These are phyloP conservation scores for Podabrus alpinus DNA, from an alignment of 2,888 invertebrate genomes.

Conservation along the genomic window DNA sequence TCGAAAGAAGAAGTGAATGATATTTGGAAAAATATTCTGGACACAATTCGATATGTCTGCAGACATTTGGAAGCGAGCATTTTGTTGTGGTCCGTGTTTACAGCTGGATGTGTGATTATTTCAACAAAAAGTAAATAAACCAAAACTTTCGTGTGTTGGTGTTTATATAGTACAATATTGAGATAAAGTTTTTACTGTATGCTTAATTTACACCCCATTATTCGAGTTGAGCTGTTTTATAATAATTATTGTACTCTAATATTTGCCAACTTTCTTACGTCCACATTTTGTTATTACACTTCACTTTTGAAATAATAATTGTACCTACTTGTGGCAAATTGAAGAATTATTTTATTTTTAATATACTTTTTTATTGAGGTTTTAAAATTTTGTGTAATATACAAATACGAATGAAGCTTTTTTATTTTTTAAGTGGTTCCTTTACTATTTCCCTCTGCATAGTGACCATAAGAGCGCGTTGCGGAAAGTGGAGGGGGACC, in stretches of 20 bases:
- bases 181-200: neutral
- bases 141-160: neutral
- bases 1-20: conserved; percentile 49
- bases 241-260: neutral
- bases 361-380: conserved; percentile 21
- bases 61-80: conserved; percentile 59
- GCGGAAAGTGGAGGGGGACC: too few relatives aligned
- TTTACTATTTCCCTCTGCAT: too few relatives aligned
- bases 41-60: conserved; percentile 56
- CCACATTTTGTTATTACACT: neutral
- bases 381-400: conserved; percentile 18
- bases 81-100: conserved; percentile 61
- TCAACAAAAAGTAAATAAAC: conserved; percentile 39
- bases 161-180: neutral
- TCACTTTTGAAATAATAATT: neutral
- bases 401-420: conserved; percentile 5
- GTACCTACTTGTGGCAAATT: conserved; percentile 4
- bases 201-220: neutral
- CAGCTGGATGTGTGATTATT: conserved; percentile 62
- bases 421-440: too few relatives aligned
- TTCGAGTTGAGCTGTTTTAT: neutral
- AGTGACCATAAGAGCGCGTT: too few relatives aligned
- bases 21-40: conserved; percentile 56
- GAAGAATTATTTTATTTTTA: conserved; percentile 17
- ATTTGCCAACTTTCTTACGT: neutral